Base-by-base conservation (phyloP, 2,113 vertebrate genomes). In the Xenotilapia flavipinnis region DNA sequence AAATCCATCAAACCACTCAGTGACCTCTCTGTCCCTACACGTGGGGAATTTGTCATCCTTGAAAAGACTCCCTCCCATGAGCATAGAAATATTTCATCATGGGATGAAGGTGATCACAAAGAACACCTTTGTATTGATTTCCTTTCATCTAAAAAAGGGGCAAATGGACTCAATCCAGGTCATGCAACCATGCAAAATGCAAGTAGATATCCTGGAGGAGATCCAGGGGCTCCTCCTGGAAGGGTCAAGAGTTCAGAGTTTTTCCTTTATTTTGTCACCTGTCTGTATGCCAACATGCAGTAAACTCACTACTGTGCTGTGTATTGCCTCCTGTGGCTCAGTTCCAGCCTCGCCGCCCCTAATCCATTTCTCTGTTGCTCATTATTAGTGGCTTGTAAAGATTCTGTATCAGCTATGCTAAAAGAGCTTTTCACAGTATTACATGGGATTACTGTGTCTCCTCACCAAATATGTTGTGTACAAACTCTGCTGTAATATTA, bases 301-400 rank as follows among this genome's bases (percentile, higher is more conserved):
- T 77, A 45, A 84, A 54, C 26, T 80, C 49, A 26, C 82, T 81
- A 80, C 85, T 56, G 53, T 58, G 80, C 82, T 86, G 84, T 82
- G 84, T 85, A 84, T 65, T 91, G 85, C 90, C 80, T 81, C 47
- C 45, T 9, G 55, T 92, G 90, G 89, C 88, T 86, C 70, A 36
- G 60, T 85, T 93, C 83, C 90, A 94, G 90, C 89, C 86, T 86
- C 80, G 47, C 86, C 81, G 86, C 70, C 65, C 79, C 54, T 93
- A 93, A 94, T 94, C 89, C 92, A 93, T 90, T 86, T 91, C 90
- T 94, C 86, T 86, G 86, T 90, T 91, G 86, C 90, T 92, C 84
- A 90, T 94, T 91, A 94, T 91, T 86, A 90, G 91, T 92, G 90
- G 87, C 90, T 93, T 91, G 91, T 94, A 91, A 92, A 95, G 91